Conservation (phyloP, 1,140 invertebrate genomes). For the Drosophila jambulina region DNA sequence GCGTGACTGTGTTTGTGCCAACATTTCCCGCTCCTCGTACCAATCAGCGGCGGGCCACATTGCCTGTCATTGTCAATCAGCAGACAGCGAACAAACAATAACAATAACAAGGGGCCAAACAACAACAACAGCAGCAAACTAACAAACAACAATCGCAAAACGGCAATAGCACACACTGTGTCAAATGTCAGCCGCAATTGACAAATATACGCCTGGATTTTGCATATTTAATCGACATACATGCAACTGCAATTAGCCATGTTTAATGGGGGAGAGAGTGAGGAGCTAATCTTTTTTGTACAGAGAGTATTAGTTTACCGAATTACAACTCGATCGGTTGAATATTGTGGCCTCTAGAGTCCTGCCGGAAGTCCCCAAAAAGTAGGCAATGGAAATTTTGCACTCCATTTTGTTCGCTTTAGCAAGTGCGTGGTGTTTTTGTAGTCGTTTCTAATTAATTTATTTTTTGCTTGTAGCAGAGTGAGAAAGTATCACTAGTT, state of each 20-base stretch:
- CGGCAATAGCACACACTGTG: conserved; percentile 46
- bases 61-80: conserved; percentile 39
- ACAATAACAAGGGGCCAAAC: conserved; percentile 13
- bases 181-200: conserved; percentile 66
- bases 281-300: neutral
- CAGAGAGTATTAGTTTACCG: neutral
- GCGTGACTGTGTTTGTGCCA: conserved; percentile 5
- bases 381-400: neutral
- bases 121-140: neutral
- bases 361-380: neutral
- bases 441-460: neutral
- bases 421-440: neutral
- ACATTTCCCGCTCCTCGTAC: conserved; percentile 34
- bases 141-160: conserved; percentile 16
- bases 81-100: conserved; percentile 35
- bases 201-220: conserved; percentile 59
- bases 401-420: neutral
- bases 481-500: conserved; percentile 14
- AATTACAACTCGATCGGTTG: neutral
- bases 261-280: neutral
- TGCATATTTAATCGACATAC: conserved; percentile 50
- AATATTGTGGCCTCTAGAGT: neutral
- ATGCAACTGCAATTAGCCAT: conserved; percentile 67
- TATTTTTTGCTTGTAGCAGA: neutral
- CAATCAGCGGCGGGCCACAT: conserved; percentile 26